Conservation (phyloP, 2,113 vertebrate species). For the Irena cyanogastra region DNA sequence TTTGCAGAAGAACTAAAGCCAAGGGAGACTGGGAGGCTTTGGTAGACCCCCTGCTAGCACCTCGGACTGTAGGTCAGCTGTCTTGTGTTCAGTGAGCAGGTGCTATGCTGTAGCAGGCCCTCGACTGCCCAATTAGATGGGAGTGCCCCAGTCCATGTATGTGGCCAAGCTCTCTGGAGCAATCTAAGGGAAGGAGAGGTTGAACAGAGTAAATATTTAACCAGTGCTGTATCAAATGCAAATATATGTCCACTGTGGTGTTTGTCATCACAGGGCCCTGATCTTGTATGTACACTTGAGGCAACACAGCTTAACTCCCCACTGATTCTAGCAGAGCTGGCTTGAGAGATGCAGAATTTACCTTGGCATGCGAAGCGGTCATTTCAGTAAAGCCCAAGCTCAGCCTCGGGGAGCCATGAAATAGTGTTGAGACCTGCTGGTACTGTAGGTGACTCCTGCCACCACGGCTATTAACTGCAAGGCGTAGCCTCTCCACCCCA, state of each 20-base stretch:
- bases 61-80: neutral
- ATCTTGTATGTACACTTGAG: neutral
- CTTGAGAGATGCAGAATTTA: neutral
- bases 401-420: neutral
- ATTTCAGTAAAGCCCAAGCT: constrained; percentile 11
- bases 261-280: neutral
- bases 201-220: constrained; percentile 32
- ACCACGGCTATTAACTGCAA: constrained; percentile 10
- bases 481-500: neutral
- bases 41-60: neutral
- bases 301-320: neutral
- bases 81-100: neutral
- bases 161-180: neutral
- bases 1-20: neutral
- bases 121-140: neutral
- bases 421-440: constrained; percentile 20
- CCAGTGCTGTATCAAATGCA: neutral
- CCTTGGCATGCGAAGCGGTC: neutral
- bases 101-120: neutral
- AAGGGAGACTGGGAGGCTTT: neutral
- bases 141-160: neutral
- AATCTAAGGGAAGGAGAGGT: neutral
- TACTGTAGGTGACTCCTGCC: constrained; percentile 5
- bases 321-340: neutral
- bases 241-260: neutral